Conservation (phyloP, 2,113 vertebrate genomes). For the Hemibagrus wyckioides region DNA sequence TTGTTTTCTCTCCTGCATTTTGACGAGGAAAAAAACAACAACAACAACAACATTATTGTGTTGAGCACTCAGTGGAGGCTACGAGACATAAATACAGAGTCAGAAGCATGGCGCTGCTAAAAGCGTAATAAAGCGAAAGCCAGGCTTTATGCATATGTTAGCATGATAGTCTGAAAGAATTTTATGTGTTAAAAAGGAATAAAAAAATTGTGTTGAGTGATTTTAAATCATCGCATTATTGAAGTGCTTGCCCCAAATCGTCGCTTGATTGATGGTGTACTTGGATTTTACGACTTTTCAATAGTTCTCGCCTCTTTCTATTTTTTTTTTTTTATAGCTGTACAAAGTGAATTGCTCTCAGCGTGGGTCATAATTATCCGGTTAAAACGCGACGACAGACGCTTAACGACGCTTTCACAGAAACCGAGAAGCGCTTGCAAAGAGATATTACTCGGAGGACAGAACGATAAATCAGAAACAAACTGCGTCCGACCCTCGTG, state of each 20-base stretch:
- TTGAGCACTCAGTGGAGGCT: slow-evolving; percentile 12
- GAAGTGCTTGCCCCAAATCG: slow-evolving; percentile 73
- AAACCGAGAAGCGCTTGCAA: slow-evolving; percentile 30
- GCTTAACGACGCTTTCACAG: slow-evolving; percentile 44
- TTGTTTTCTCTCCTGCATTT: slow-evolving; percentile 42
- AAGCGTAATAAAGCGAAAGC: slow-evolving; percentile 31
- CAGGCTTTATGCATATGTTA: slow-evolving; percentile 25
- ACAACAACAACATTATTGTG: background rate
- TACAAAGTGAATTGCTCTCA: slow-evolving; percentile 90
- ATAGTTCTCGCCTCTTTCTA: slow-evolving; percentile 78
- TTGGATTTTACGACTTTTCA: slow-evolving; percentile 92
- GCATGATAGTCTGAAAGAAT: slow-evolving; percentile 11
- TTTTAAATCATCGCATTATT: slow-evolving; percentile 83
- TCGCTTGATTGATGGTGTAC: slow-evolving; percentile 87
- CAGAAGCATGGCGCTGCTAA: slow-evolving; percentile 12
- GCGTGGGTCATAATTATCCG: slow-evolving; percentile 38
- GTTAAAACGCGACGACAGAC: slow-evolving; percentile 34
- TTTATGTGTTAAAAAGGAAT: slow-evolving; percentile 23
- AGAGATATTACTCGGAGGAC: slow-evolving; percentile 41
- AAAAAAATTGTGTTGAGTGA: slow-evolving; percentile 50
- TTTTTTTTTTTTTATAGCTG: slow-evolving; percentile 79
- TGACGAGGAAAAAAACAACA: background rate
- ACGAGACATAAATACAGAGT: background rate
- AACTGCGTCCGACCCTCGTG: slow-evolving; percentile 18
- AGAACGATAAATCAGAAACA: slow-evolving; percentile 23